Evolutionary conservation across 2,888 invertebrate species (phyloP), one percentile per base, ranked within the genome.

Genomic region (Xanthorhoe spadicearia): DNA sequence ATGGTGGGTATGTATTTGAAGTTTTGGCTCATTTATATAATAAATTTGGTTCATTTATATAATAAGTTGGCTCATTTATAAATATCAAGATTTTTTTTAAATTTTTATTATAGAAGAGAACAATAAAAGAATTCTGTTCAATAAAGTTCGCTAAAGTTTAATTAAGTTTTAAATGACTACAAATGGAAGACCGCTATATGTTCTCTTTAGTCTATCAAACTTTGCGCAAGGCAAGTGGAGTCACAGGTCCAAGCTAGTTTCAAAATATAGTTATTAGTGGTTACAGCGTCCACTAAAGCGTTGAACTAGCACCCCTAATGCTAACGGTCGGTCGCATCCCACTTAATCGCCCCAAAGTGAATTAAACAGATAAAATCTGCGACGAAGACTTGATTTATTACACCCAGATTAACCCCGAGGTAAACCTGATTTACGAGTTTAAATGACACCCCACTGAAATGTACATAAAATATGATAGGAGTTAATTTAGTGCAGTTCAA

Each of bases 331-430:
- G 69, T 65, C 73, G 46, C 61, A 69, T 61, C 66, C 60, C 61
- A 74, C 72, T 77, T 80, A 82, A 82, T 82, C 79, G 76, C 66
- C 69, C 69, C 64, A 77, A 81, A 82, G 80, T 82, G 80, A 80
- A 83, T 82, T 80, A 77, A 80, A 78, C 72, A 77, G 83, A 82
- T 83, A 83, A 77, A 75, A 81, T 83, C 83, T 76, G 66, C 74
- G 76, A 75, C 67, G 73, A 71, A 77, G 68, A 71, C 68, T 66
- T 75, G 78, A 81, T 81, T 81, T 82, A 82, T 80, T 67, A 74
- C 70, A 67, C 61, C 58, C 70, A 75, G 77, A 76, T 78, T 77
- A 77, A 77, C 74, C 74, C 70, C 66, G 66, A 69, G 70, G 73
- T 73, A 72, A 72, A 71, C 72, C 68, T 73, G 69, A 73, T 71